Percentiles rank a stretch among this genome's conserved stretches.
These are phyloP conservation scores for Brachyptera risi DNA, from an alignment of 2,888 invertebrate species.

Conservation along the genomic window DNA sequence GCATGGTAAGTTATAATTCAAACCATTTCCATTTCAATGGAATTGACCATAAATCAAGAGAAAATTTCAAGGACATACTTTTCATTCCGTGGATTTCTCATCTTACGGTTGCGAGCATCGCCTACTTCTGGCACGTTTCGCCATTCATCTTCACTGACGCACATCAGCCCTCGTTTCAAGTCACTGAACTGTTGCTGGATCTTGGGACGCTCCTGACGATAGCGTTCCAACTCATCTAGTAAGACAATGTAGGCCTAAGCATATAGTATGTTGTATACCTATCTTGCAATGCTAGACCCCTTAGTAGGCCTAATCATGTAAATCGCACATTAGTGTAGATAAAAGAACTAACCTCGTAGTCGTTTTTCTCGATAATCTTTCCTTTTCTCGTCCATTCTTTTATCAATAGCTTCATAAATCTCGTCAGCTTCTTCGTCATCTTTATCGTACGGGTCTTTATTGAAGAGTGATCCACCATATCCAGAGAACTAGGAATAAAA, in stretches of 20 bases:
- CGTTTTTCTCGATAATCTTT: conserved; percentile 92
- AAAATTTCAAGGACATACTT: conserved; percentile 52
- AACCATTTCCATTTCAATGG: neutral
- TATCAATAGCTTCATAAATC: conserved; percentile 97
- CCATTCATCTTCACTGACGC: conserved; percentile 92
- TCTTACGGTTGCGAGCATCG: conserved; percentile 95
- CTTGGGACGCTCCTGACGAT: conserved; percentile 96
- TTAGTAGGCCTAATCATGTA: too few species aligned
- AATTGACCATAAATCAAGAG: neutral
- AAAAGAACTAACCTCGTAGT: conserved; percentile 53
- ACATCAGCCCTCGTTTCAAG: conserved; percentile 79
- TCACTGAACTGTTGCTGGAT: conserved; percentile 99
- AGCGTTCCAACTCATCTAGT: conserved; percentile 87
- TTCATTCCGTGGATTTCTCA: conserved; percentile 90
- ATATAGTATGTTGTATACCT: too few species aligned
- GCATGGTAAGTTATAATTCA: neutral
- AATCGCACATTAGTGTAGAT: too few species aligned
- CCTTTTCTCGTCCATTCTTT: conserved; percentile 97
- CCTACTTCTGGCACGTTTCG: conserved; percentile 97
- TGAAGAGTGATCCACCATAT: conserved; percentile 98
- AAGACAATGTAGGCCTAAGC: too few species aligned
- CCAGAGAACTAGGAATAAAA: conserved; percentile 70
- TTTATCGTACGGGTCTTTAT: conserved; percentile 99
- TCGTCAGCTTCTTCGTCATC: conserved; percentile 99
- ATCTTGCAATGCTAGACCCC: too few species aligned